Evolutionary conservation across 2,797 vertebrate species (phyloP), one percentile per base, ranked within the genome.

Genomic region (Lindbergichthys nudifrons): DNA sequence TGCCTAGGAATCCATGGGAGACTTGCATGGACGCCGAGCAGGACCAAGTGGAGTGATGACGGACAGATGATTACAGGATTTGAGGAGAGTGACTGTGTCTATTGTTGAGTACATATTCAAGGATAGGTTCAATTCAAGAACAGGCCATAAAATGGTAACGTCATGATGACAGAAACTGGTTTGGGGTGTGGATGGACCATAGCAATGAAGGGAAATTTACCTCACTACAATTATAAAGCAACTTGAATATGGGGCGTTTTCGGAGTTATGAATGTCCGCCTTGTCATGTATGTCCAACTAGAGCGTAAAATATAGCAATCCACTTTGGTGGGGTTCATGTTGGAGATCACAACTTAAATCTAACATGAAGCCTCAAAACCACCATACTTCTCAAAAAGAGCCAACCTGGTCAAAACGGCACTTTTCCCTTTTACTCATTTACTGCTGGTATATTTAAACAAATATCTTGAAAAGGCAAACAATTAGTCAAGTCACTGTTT

Each of bases 1-100:
- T 99, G 96, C 98, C 98, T 62, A 95, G 92, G 86, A 98, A 99
- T 86, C 97, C 98, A 1, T 99, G 98, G 98, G 98, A 99, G 92
- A 96, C 95, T 19, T 99, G 98, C 93, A 98, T 98, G 97, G 98
- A 99, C 0, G 97, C 98, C 0, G 97, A 99, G 54, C 96, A 95
- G 0, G 97, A 98, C 15, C 91, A 93, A 66, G 91, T 79, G 0
- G 92, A 94, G 85, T 95, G 90, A 93, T 14, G 57, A 64, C 12
- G 39, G 54, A 77, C 18, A 2, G 51, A 61, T 2, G 43, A 70
- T 64, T 0, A 16, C 43, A 32, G 70, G 67, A 72, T 21, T 30
- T 30, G 23, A 30, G 51, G 42, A 75, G 64, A 75, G 53, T 18
- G 65, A 75, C 53, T 39, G 23, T 15, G n/a, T 73, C 52, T 65